phyloP scores from a whole-genome alignment of 1,140 invertebrate species.

The Drosophila mojavensis region DNA sequence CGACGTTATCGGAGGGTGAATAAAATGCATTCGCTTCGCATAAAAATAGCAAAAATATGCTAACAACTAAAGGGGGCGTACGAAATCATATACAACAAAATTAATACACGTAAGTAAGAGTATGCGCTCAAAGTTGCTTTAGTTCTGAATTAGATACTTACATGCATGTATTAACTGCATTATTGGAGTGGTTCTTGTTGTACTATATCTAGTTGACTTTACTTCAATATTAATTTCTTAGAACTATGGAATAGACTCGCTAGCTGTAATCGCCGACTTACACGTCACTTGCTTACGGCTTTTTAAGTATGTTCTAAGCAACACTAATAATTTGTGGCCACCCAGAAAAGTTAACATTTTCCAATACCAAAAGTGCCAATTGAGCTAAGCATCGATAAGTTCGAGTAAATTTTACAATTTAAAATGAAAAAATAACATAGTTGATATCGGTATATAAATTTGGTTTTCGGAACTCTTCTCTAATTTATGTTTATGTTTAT shows the following conservation, averaged over 20 bases:
- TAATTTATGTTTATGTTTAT: too few relatives aligned
- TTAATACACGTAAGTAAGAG: background rate
- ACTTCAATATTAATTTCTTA: constrained; percentile 13
- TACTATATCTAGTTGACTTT: background rate
- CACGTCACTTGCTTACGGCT: constrained; percentile 37
- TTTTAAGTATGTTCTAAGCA: background rate
- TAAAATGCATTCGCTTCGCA: constrained; percentile 88
- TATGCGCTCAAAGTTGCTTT: background rate
- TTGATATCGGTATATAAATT: too few relatives aligned
- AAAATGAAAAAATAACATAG: too few relatives aligned
- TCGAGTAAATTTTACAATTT: too few relatives aligned
- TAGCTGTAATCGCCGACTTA: constrained; percentile 33
- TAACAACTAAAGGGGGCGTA: constrained; percentile 31
- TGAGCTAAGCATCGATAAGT: background rate
- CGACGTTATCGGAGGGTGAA: constrained; percentile 91
- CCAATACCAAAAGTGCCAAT: background rate
- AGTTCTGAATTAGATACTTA: constrained; percentile 25
- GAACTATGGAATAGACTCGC: background rate
- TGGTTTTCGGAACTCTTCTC: too few relatives aligned
- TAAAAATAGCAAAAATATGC: constrained; percentile 53
- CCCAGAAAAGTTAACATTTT: background rate
- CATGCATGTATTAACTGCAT: constrained; percentile 22
- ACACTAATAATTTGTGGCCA: background rate
- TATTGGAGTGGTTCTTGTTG: background rate
- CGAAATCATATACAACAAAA: constrained; percentile 13